Conservation (phyloP, 2,888 invertebrate species). For the Smittia aterrima region DNA sequence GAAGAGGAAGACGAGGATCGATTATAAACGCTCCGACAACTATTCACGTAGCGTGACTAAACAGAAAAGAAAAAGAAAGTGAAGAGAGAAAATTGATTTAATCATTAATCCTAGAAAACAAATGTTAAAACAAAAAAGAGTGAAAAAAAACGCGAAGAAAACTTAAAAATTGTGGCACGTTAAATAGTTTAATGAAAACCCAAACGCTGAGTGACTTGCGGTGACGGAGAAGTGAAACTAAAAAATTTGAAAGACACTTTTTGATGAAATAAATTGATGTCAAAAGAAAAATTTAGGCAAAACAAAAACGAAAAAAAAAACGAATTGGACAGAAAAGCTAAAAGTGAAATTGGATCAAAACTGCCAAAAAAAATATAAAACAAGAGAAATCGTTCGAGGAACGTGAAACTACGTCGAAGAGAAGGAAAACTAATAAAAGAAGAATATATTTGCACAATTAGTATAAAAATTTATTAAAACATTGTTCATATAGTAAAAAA, state of each 20-base stretch:
- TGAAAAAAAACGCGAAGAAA: constrained; percentile 33
- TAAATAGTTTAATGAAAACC: background rate
- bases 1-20: constrained; percentile 76
- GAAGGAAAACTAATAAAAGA: constrained; percentile 26
- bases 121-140: background rate
- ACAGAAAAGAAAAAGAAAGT: no score
- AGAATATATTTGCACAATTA: constrained; percentile 42
- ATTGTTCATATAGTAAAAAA: constrained; percentile 36
- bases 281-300: background rate
- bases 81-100: constrained; percentile 28
- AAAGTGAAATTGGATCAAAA: constrained; percentile 23
- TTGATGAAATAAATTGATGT: background rate
- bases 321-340: constrained; percentile 38
- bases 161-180: constrained; percentile 38
- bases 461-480: constrained; percentile 39
- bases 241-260: background rate
- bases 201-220: background rate
- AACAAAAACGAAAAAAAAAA: constrained; percentile 22
- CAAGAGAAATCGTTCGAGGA: background rate
- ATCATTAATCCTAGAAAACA: constrained; percentile 31
- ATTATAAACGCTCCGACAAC: constrained; percentile 54
- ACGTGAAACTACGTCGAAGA: constrained; percentile 16
- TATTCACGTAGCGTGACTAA: constrained; percentile 29
- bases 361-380: constrained; percentile 32
- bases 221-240: background rate